These are phyloP conservation scores for Drosophila burlai DNA, from an alignment of 1,140 invertebrate genomes.

Conservation along the genomic window DNA sequence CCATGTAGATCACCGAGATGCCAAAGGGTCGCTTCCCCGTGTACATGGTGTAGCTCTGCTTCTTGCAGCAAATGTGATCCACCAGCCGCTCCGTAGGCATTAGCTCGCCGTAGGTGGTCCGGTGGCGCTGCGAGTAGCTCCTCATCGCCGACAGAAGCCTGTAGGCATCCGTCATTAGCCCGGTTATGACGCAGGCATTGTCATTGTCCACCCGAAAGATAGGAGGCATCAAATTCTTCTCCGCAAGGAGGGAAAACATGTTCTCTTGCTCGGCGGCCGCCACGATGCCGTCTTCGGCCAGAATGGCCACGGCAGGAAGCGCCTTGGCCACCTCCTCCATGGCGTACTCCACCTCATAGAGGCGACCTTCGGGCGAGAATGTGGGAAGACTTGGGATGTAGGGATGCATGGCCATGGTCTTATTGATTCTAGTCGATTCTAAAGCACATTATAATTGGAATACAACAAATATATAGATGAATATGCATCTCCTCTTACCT, in stretches of 20 bases:
- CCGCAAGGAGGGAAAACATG: slow-evolving; percentile 97
- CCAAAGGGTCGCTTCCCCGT: slow-evolving; percentile 99
- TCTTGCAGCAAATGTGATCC: slow-evolving; percentile 98
- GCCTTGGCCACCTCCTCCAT: slow-evolving; percentile 99
- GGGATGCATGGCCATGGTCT: no score
- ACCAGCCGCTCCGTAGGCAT: slow-evolving; percentile 99
- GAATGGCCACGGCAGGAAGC: not conserved
- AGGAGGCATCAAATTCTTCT: fast-evolving
- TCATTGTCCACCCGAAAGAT: slow-evolving; percentile 89
- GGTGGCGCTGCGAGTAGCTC: slow-evolving; percentile 96
- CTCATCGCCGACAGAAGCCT: slow-evolving; percentile 97
- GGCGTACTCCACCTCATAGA: slow-evolving; percentile 99
- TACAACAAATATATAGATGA: not conserved
- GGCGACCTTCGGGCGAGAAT: slow-evolving; percentile 98
- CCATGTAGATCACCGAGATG: slow-evolving; percentile 99
- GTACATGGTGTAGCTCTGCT: slow-evolving; percentile 99
- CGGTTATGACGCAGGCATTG: slow-evolving; percentile 99
- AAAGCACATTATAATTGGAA: not conserved
- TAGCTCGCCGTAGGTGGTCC: slow-evolving; percentile 97
- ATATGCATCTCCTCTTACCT: not conserved
- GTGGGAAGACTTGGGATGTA: slow-evolving; percentile 89
- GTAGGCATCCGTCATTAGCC: slow-evolving; percentile 99
- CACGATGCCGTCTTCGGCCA: slow-evolving; percentile 98
- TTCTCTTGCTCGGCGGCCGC: slow-evolving; percentile 98
- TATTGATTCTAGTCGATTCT: not conserved